These are phyloP conservation scores for Pollicipes pollicipes DNA, from an alignment of 1,140 invertebrate species.

Conservation along the genomic window DNA sequence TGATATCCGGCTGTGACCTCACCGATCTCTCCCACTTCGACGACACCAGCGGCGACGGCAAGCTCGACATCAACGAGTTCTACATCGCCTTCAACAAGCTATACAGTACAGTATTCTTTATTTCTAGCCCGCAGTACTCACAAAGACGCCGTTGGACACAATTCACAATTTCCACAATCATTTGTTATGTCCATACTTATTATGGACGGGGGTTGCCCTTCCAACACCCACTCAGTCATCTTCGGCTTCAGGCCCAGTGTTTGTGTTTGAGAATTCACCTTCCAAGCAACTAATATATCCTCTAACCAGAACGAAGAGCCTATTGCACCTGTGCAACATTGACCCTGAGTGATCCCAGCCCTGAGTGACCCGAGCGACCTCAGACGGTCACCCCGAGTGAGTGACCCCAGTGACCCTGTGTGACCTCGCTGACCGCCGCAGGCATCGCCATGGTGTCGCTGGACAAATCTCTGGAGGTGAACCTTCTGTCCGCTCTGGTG, in stretches of 20 bases:
- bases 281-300: neutral
- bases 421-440: conserved; percentile 20
- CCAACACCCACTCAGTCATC: no score
- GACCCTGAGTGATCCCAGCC: no score
- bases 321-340: neutral
- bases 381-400: neutral
- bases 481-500: conserved; percentile 44
- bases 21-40: conserved; percentile 50
- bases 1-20: conserved; percentile 46
- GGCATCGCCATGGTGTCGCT: conserved; percentile 51
- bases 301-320: neutral
- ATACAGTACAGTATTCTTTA: conserved; percentile 52
- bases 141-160: no score
- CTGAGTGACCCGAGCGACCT: no score
- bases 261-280: neutral
- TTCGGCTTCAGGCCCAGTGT: neutral
- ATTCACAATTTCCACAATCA: conserved; percentile 3
- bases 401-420: neutral
- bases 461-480: conserved; percentile 52
- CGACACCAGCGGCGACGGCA: conserved; percentile 44
- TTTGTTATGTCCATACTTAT: no score
- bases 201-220: no score
- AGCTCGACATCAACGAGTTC: conserved; percentile 51
- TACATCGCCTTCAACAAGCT: conserved; percentile 57
- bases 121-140: no score